Evolutionary conservation across 2,888 invertebrate genomes (phyloP), one percentile per base, ranked within the genome.

Genomic region (Muscina levida): DNA sequence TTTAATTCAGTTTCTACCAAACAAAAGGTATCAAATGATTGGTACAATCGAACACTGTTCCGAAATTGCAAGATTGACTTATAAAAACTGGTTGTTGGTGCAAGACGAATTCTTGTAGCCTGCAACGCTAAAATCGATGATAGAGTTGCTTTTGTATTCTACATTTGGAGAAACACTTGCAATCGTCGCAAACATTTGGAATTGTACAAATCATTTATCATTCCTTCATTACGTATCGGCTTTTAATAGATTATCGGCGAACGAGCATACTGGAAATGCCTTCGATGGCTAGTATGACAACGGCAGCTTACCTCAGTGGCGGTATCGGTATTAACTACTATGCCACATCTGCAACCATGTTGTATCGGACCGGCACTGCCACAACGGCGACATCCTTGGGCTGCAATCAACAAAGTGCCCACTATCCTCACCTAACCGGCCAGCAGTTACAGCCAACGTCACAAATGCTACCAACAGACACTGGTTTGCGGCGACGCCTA

Each of bases 401-500:
- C 51, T 59, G 24, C 56, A 53, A 37, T 39, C 62, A 31, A 26
- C 80, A 71, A 24, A 59, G 48, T 11, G n/a, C 53, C 22, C 79
- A 77, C 37, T 82, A 79, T 51, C 76, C 71, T 8, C 56, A 57
- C 39, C 13, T 77, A 31, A 66, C 77, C 66, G 19, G 11, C 1
- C 82, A 82, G 48, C 80, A 78, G 59, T 84, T 82, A 15, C 82
- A 83, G 17, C 79, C 81, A n/a, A 83, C 77, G 65, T 83, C 80
- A 72, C 83, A 75, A 72, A 73, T 83, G 31, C 57, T 82, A 42
- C 75, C 86, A 87, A 91, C 84, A 72, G 89, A 92, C 89, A 93
- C 93, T 85, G 93, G 95, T 89, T 92, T 94, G 91, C 93, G 95
- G 89, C 93, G 95, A 90, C 93, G 94, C 84, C 93, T 95, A 88